Base-by-base conservation (phyloP, 2,888 invertebrate genomes). In the Scotopteryx bipunctaria region DNA sequence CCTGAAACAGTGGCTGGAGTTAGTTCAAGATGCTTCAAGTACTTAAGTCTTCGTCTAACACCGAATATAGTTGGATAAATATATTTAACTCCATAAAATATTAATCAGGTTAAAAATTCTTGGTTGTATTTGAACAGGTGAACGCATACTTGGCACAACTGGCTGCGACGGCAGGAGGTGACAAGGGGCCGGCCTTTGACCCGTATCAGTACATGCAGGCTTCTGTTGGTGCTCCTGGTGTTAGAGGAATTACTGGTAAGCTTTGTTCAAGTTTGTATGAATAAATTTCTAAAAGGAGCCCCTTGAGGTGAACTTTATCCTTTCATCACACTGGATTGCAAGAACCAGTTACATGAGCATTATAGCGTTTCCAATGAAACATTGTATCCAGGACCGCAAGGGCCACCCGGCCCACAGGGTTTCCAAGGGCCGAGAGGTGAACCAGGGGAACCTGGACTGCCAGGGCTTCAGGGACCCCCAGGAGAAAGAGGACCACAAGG, bases 401-500 rank as follows among this genome's bases (percentile, higher is more conserved):
- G 91, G 3, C 88, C 89, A 0, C 86, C 88, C 1, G 91, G 91
- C 1, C 94, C 95, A 0, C 95, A 95, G 82, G 97, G 97, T 8
- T 96, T 96, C 63, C 96, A 96, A 88, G 96, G 97, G 1, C 91
- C 93, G 9, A 91, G 96, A 56, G 97, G 97, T 33, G 95, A 96
- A 61, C 86, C 95, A 1, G 96, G 96, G 0, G 96, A 96, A 74
- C 91, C 93, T 1, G 96, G 96, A 0, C 77, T 92, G 5, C 84
- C 91, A 0, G 95, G 95, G 6, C 89, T 92, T 1, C 79, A 92
- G 5, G 97, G 97, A 6, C 83, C 93, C 2, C 82, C 91, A 0
- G 95, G 95, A 0, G 91, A 93, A 54, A 86, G 94, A 69, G 95
- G 96, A 52, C 86, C 93, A 1, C 93, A 92, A 38, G 95, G 96